These are phyloP conservation scores for Crypturellus undulatus DNA, from an alignment of 2,113 vertebrate genomes.

Conservation along the genomic window DNA sequence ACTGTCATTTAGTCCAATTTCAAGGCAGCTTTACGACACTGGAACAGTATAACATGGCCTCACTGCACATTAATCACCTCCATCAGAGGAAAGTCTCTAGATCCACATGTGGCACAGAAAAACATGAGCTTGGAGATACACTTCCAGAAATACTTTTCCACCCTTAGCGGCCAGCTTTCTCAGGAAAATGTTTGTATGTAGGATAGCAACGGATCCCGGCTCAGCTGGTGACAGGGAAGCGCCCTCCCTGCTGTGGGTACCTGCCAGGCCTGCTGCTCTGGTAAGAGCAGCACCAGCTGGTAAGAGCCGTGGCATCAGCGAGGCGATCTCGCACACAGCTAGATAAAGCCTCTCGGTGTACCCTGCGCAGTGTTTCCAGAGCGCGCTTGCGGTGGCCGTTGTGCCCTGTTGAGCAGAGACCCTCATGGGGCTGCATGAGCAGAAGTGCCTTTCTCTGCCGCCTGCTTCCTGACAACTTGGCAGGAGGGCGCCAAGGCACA, in stretches of 20 bases:
- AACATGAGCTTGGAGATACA: background rate
- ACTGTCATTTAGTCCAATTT: background rate
- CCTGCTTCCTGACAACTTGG: background rate
- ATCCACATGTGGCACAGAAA: background rate
- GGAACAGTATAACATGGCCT: background rate
- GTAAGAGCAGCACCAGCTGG: background rate
- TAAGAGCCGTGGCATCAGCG: background rate
- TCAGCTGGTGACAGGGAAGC: background rate
- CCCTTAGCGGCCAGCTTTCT: background rate
- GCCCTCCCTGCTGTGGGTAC: background rate
- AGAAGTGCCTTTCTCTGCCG: background rate
- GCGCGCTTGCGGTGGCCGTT: background rate
- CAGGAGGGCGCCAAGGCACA: background rate
- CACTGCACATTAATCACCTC: background rate
- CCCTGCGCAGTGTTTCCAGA: background rate
- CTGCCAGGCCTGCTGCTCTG: accelerated
- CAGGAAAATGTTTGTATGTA: background rate
- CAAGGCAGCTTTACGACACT: background rate
- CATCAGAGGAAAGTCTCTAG: background rate
- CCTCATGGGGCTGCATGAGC: background rate
- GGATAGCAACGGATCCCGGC: background rate
- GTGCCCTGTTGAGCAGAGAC: background rate
- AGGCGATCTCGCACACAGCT: background rate
- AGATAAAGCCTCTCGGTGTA: background rate
- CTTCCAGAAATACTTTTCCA: background rate